Evolutionary conservation across 2,113 vertebrate genomes (phyloP), one percentile per base, ranked within the genome.

Genomic region (Xiphorhynchus elegans): DNA sequence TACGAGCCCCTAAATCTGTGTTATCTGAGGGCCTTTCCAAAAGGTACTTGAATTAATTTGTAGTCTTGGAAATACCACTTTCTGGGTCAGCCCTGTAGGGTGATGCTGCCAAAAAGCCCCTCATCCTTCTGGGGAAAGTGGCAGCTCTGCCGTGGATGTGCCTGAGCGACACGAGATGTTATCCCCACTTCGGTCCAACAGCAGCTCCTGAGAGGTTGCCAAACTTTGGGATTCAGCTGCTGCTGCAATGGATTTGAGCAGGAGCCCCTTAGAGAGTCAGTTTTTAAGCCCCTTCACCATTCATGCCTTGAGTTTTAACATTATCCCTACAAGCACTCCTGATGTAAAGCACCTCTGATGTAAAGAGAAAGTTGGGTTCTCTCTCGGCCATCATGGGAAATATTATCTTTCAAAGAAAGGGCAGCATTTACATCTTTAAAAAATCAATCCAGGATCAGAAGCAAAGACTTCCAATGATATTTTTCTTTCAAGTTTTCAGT

Each of bases 41-140:
- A 93, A 94, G 52, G 69, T 70, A 90, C 84, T 91, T 76, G 69
- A 82, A 80, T 69, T 84, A 21, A 87, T 96, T 91, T 73, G 14
- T 83, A 4, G 28, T 72, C 78, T 69, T 87, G 82, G 55, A 94
- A 94, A 85, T 31, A 50, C 11, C 17, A 21, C 69, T 89, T 76
- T 63, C 26, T 58, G 42, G 49, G 59, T 76, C 49, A 73, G 1
- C 35, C 35, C 33, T 67, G 63, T 4, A 17, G 64, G 63, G 16
- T 25, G 81, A 19, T 80, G 55, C 33, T 95, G 87, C 62, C 77
- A 79, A 60, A 87, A 76, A 52, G 13, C 19, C 49, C 66, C 47
- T 88, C 39, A 35, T 69, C 24, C 81, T 75, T 66, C 81, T 83
- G 82, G 53, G n/a, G 52, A 64, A 68, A 76, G 77, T 37, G 31